Base-by-base conservation (phyloP, 2,113 vertebrate genomes). In the Uria aalge region DNA sequence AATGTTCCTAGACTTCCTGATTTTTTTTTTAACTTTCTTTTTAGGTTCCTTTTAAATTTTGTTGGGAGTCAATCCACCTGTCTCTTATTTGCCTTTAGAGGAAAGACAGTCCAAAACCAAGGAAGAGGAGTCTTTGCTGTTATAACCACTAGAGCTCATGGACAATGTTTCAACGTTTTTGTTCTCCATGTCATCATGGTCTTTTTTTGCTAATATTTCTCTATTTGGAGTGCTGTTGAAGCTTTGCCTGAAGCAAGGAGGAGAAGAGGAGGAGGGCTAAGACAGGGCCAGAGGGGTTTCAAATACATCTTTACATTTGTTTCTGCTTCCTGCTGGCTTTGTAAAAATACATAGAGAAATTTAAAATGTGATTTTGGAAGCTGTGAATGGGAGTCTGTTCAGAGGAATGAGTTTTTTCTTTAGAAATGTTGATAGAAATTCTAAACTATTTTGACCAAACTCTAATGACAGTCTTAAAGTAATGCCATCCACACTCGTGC, bases 401-500 rank as follows among this genome's bases (percentile, higher is more conserved):
- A 59, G 47, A 78, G 5, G 22, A 90, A 40, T 68, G 26, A 60
- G 5, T 30, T 55, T 72, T 45, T 68, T 53, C 40, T 79, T 75
- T 45, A 81, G 41, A 41, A 74, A 26, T 13, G 11, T 19, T 73
- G 11, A 11, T 64, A 21, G 32, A n/a, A 15, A 40, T 53, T 68
- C 26, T 50, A 15, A 78, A 56, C 12, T 47, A 14, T 67, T 89
- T 72, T 76, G 34, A 68, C 27, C 3, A 24, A 59, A 43, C 19
- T 63, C 12, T 69, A 38, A 20, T 41, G 15, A 13, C 27, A 24
- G 13, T 66, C 22, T 74, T 85, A 36, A 57, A 57, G 17, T 50
- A 26, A 15, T 36, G 5, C 2, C 0, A 5, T 55, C 10, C 30
- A 24, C 12, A 8, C 0, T 0, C 18, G 9, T 52, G 36, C 12